These are phyloP conservation scores for Mirza zaza DNA, from an alignment of 2,113 vertebrate species.

Conservation along the genomic window DNA sequence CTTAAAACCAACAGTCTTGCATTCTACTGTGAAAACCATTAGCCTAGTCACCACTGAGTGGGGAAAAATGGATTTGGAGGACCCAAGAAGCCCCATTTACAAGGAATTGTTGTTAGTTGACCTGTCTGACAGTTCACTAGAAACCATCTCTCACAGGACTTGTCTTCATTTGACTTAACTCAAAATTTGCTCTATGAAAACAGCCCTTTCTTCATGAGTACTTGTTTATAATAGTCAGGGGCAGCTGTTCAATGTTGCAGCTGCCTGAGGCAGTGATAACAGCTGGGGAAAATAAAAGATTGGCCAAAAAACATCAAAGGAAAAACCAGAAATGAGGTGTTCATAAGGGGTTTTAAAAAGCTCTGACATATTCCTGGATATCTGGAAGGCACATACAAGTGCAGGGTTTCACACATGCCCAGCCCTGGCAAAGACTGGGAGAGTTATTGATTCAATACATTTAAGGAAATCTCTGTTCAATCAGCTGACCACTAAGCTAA, in stretches of 20 bases:
- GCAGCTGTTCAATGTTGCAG: background rate
- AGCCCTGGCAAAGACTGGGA: background rate
- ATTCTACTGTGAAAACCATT: background rate
- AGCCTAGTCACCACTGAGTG: background rate
- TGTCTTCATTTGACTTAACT: background rate
- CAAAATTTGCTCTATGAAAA: background rate
- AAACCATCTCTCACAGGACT: background rate
- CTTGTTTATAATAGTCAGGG: background rate
- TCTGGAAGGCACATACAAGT: background rate
- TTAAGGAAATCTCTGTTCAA: background rate
- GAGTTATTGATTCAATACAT: background rate
- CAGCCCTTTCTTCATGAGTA: background rate
- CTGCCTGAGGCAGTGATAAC: background rate
- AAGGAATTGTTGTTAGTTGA: background rate
- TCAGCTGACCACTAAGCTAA: background rate
- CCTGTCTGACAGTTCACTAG: background rate
- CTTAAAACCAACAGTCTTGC: background rate
- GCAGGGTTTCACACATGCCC: background rate
- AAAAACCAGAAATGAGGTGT: background rate
- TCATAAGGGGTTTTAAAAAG: background rate
- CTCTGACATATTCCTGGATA: background rate
- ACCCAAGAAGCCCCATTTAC: background rate
- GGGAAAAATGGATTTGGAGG: background rate
- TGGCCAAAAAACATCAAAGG: background rate
- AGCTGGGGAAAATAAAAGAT: background rate